These are phyloP conservation scores for Patella caerulea DNA, from an alignment of 2,888 invertebrate genomes.

Conservation along the genomic window DNA sequence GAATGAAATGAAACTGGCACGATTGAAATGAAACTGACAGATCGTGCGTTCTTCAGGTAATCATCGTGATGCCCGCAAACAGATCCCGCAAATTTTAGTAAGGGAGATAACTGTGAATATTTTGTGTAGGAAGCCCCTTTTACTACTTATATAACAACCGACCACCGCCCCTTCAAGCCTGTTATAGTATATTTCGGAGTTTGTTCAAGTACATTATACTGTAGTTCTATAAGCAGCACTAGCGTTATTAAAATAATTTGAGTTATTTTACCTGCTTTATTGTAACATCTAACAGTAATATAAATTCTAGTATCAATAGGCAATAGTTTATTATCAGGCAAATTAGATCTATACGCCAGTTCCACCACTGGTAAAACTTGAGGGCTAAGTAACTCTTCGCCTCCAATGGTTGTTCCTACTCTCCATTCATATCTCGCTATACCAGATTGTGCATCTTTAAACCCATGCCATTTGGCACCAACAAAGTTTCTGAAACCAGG, in stretches of 20 bases:
- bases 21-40: no score
- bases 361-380: constrained; percentile 31
- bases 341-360: constrained; percentile 20
- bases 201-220: no score
- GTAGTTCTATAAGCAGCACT: no score
- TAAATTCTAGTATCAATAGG: constrained; percentile 36
- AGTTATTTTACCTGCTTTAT: constrained; percentile 39
- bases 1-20: no score
- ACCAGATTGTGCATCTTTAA: constrained; percentile 48
- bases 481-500: constrained; percentile 25
- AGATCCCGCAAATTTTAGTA: no score
- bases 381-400: constrained; percentile 34
- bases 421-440: constrained; percentile 46
- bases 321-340: constrained; percentile 17
- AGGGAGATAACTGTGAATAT: no score
- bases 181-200: no score
- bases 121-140: no score
- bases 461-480: constrained; percentile 46
- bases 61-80: no score
- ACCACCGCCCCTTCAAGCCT: no score
- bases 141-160: no score
- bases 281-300: constrained; percentile 39
- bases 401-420: constrained; percentile 41
- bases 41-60: no score
- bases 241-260: not conserved